These are phyloP conservation scores for Taphrorychus bicolor DNA, from an alignment of 2,888 invertebrate genomes.

Conservation along the genomic window DNA sequence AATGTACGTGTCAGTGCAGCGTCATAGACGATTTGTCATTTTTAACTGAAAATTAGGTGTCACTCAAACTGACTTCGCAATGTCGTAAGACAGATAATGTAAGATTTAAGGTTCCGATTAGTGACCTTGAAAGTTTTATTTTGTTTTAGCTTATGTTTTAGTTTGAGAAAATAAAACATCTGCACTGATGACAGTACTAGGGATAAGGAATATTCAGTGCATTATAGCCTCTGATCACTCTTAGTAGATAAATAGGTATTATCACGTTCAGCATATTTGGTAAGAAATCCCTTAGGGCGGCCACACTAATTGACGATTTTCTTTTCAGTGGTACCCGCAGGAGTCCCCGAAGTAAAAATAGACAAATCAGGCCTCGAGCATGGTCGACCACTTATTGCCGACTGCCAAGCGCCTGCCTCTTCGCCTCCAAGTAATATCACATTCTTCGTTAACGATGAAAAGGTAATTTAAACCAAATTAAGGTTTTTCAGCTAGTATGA, in stretches of 20 bases:
- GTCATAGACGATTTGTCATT: not conserved
- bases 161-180: too few species aligned
- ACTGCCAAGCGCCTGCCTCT: conserved; percentile 68
- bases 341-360: conserved; percentile 66
- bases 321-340: conserved; percentile 66
- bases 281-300: too few species aligned
- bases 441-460: conserved; percentile 70
- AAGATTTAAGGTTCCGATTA: too few species aligned
- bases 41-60: not conserved
- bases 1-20: not conserved
- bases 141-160: too few species aligned
- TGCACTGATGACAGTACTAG: too few species aligned
- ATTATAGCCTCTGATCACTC: too few species aligned
- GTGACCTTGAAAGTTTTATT: too few species aligned
- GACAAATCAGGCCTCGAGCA: conserved; percentile 66
- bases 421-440: conserved; percentile 70
- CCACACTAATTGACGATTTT: not conserved
- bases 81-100: too few species aligned
- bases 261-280: too few species aligned
- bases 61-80: not conserved
- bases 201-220: too few species aligned
- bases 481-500: too few species aligned
- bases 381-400: conserved; percentile 67
- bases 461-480: conserved; percentile 58
- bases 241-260: too few species aligned